These are phyloP conservation scores for Plebejus anna DNA, from an alignment of 2,888 invertebrate genomes.

Conservation along the genomic window DNA sequence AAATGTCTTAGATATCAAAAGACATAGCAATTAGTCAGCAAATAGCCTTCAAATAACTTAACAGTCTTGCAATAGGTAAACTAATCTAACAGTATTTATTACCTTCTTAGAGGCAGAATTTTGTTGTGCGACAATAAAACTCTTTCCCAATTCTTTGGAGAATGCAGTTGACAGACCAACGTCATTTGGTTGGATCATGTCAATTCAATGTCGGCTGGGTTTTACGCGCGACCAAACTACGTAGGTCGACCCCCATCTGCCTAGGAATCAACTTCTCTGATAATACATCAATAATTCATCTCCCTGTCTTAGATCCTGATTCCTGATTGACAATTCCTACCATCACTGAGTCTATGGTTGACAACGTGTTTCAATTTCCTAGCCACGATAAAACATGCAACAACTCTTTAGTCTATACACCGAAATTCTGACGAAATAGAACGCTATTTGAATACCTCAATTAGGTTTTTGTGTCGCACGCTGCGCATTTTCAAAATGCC, in stretches of 20 bases:
- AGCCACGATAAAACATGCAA: conserved; percentile 39
- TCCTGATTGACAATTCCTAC: background rate
- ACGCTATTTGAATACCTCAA: conserved; percentile 16
- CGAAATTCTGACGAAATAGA: conserved; percentile 25
- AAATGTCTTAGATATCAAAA: background rate
- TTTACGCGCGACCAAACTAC: too few relatives aligned
- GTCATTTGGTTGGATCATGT: too few relatives aligned
- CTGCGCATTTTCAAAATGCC: conserved; percentile 23
- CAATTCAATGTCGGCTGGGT: too few relatives aligned
- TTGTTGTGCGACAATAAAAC: too few relatives aligned
- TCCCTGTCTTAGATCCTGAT: background rate
- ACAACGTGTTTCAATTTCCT: conserved; percentile 46
- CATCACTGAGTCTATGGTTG: conserved; percentile 23
- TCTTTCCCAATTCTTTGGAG: too few relatives aligned
- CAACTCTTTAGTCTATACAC: conserved; percentile 30
- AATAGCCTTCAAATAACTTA: too few relatives aligned
- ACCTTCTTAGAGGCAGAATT: too few relatives aligned
- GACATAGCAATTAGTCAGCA: background rate
- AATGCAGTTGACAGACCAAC: too few relatives aligned
- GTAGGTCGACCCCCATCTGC: too few relatives aligned
- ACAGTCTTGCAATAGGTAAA: background rate
- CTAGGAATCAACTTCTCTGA: too few relatives aligned
- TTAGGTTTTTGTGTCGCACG: conserved; percentile 5
- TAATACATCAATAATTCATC: background rate
- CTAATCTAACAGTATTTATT: too few relatives aligned